These are phyloP conservation scores for Narcine bancroftii DNA, from an alignment of 2,113 vertebrate genomes.

Conservation along the genomic window DNA sequence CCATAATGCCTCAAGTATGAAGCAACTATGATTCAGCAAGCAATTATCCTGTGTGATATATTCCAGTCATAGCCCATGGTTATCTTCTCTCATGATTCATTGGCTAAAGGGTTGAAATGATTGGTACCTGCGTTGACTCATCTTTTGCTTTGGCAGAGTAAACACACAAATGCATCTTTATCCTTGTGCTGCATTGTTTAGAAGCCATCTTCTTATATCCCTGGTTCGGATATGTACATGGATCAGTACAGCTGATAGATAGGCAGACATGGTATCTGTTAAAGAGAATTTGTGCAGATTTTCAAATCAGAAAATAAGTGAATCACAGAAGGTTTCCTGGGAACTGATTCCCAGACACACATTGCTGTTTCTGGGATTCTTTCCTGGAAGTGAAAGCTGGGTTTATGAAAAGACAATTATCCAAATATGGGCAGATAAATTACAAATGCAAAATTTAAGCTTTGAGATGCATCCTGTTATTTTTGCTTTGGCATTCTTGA, in stretches of 20 bases:
- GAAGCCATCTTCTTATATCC: not conserved
- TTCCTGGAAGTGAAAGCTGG: not conserved
- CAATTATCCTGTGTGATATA: not conserved
- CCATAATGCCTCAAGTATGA: slow-evolving; percentile 14
- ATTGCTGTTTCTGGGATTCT: not conserved
- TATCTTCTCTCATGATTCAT: not conserved
- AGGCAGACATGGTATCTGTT: not conserved
- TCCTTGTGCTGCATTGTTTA: not conserved
- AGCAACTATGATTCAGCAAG: slow-evolving; percentile 5
- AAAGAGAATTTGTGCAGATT: not conserved
- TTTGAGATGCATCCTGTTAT: not conserved
- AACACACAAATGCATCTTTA: not conserved
- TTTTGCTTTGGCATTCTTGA: not conserved
- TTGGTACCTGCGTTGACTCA: not conserved
- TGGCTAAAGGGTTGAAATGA: not conserved
- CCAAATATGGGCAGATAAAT: not conserved
- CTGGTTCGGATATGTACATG: not conserved
- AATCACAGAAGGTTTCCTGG: not conserved
- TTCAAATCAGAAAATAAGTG: not conserved
- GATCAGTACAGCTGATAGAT: not conserved
- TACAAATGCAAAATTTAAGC: not conserved
- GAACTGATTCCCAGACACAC: not conserved
- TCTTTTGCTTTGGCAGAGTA: not conserved
- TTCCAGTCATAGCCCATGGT: slow-evolving; percentile 1
- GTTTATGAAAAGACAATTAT: not conserved